A percentile compares a stretch with the other conserved stretches of the same genome.
These are phyloP conservation scores for Phylloscopus collybita DNA, from an alignment of 2,797 vertebrate species.

Conservation along the genomic window DNA sequence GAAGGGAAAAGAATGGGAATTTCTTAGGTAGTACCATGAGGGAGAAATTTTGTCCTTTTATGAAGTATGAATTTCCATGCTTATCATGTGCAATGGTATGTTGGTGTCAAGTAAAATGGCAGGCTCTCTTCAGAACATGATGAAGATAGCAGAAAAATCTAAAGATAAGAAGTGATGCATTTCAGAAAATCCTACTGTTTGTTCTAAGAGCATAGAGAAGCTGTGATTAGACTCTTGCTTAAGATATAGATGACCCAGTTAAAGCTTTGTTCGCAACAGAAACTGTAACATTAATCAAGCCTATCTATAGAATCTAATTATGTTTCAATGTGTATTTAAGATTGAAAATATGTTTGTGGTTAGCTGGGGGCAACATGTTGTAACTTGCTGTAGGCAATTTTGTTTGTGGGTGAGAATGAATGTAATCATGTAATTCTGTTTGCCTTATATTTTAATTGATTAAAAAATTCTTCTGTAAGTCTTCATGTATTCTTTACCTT, in stretches of 20 bases:
- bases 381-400: not conserved
- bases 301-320: conserved; percentile 45
- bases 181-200: conserved; percentile 12
- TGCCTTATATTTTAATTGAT: not conserved
- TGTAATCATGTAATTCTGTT: not conserved
- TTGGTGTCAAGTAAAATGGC: not conserved
- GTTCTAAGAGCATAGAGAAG: conserved; percentile 9
- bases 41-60: not conserved
- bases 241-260: conserved; percentile 56
- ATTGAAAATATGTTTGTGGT: not conserved
- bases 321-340: conserved; percentile 13
- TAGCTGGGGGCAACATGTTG: not conserved
- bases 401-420: not conserved
- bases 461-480: not conserved
- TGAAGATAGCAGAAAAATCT: not conserved
- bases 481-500: not conserved
- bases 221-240: conserved; percentile 34
- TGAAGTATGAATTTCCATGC: not conserved
- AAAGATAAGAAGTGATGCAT: not conserved
- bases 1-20: not conserved
- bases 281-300: conserved; percentile 21
- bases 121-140: not conserved
- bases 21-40: not conserved
- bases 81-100: not conserved
- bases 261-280: not conserved